Evolutionary conservation across 2,113 vertebrate species (phyloP), one percentile per base, ranked within the genome.

Genomic region (Cebus imitator): DNA sequence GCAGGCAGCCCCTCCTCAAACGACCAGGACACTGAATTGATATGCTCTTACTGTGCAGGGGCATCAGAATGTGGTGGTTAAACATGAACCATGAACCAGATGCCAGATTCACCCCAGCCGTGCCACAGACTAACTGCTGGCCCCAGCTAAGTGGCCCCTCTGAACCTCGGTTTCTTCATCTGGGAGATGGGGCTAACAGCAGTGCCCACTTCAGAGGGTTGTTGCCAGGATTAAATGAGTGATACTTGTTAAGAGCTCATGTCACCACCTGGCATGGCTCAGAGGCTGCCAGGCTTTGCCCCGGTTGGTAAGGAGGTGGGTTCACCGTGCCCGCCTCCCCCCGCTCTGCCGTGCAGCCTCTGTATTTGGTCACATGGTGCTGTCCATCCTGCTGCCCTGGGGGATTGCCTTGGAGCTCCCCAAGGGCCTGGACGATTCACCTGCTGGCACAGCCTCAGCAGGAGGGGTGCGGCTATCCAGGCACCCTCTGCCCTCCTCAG

Each of bases 311-410:
- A 35, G 37, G 43, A 37, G 35, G 16, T 27, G n/a, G 2, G 20
- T 52, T 58, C 32, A 12, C 61, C 13, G 40, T 45, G 13, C 73
- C 40, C 32, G 8, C 45, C 2, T 18, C 37, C 0, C 0, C 2
- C 57, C 27, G 1, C 0, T 6, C 52, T 35, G 37, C n/a, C 21
- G 3, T 12, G 20, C 12, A 12, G 18, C 13, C 11, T 35, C 18
- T 43, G 12, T 32, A 32, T 1, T 10, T 4, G 2, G 27, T 3
- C 32, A 7, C 3, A 12, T 0, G 0, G 66, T 0, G 0, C 91
- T n/a, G 6, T 45, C 45, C 3, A 1, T 16, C 40, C 30, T 7
- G n/a, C 30, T 11, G 20, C 43, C 76, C 73, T 8, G 16, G 17
- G 4, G 37, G 2, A 32, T 11, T 23, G 21, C 30, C 10, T 25